A percentile compares a stretch with the other conserved stretches of the same genome.
Evolutionary conservation across 2,888 invertebrate species (phyloP).

Genomic region (Drosophila lacicola): DNA sequence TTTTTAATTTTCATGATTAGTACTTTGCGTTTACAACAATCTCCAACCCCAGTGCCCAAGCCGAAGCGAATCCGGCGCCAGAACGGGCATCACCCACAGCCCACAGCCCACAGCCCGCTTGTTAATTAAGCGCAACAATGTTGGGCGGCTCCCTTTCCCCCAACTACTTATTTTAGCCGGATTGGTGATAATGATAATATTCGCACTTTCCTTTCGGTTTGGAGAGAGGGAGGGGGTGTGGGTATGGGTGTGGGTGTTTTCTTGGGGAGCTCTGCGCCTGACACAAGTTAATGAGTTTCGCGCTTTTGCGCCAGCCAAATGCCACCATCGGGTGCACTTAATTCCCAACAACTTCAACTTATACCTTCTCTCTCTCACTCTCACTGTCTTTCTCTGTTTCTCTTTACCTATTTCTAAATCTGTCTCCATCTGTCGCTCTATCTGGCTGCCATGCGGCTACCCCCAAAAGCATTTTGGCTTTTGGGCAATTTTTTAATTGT

Average conservation of each 20-base stretch:
- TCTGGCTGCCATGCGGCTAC: constrained; percentile 77
- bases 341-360: constrained; percentile 41
- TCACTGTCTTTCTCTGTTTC: constrained; percentile 6
- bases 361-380: constrained; percentile 8
- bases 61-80: constrained; percentile 1
- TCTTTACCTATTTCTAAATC: not conserved
- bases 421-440: constrained; percentile 21
- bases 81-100: too few species aligned
- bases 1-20: constrained; percentile 84
- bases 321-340: constrained; percentile 80
- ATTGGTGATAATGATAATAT: constrained; percentile 83
- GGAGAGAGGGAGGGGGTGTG: constrained; percentile 7
- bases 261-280: constrained; percentile 59
- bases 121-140: constrained; percentile 83
- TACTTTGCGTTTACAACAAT: constrained; percentile 75
- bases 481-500: constrained; percentile 81
- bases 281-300: constrained; percentile 80
- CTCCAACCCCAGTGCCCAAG: constrained; percentile 9
- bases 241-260: not conserved
- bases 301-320: constrained; percentile 75
- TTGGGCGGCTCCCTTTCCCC: constrained; percentile 38
- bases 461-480: constrained; percentile 75
- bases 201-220: constrained; percentile 70
- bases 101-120: constrained; percentile 38
- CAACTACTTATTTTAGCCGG: constrained; percentile 48